Conservation (phyloP, 2,888 invertebrate genomes). For the Desoria tigrina region DNA sequence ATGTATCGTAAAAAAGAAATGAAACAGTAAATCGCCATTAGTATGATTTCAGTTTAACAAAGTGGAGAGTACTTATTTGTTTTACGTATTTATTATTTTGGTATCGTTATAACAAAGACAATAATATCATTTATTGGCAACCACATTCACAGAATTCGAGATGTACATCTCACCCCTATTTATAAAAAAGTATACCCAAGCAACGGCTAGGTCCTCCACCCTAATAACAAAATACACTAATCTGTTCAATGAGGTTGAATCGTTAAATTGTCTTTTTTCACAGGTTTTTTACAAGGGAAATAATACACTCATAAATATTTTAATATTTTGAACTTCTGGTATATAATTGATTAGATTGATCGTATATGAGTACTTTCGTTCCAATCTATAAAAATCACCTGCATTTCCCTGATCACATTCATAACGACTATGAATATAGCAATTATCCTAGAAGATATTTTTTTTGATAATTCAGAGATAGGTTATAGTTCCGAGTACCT, state of each 20-base stretch:
- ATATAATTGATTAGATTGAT: slow-evolving; percentile 7
- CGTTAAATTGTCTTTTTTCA: neutral
- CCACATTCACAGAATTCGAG: neutral
- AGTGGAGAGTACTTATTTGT: no score
- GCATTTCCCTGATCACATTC: slow-evolving; percentile 8
- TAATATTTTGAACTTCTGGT: slow-evolving; percentile 1
- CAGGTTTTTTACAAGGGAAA: neutral
- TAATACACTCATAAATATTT: slow-evolving; percentile 5
- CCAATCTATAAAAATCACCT: neutral
- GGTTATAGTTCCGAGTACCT: no score
- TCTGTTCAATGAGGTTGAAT: neutral
- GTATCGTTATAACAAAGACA: neutral
- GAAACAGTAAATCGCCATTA: no score
- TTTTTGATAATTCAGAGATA: no score
- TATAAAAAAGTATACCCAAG: no score
- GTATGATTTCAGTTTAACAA: no score
- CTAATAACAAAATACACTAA: neutral
- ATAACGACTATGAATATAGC: neutral
- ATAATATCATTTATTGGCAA: slow-evolving; percentile 10
- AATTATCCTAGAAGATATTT: no score
- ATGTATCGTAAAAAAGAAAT: no score
- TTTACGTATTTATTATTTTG: no score
- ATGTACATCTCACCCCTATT: no score
- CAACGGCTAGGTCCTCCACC: no score
- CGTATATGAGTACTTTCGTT: slow-evolving; percentile 1